Evolutionary conservation across 2,888 invertebrate genomes (phyloP), one percentile per base, ranked within the genome.

Genomic region (Drosophila kuntzei): DNA sequence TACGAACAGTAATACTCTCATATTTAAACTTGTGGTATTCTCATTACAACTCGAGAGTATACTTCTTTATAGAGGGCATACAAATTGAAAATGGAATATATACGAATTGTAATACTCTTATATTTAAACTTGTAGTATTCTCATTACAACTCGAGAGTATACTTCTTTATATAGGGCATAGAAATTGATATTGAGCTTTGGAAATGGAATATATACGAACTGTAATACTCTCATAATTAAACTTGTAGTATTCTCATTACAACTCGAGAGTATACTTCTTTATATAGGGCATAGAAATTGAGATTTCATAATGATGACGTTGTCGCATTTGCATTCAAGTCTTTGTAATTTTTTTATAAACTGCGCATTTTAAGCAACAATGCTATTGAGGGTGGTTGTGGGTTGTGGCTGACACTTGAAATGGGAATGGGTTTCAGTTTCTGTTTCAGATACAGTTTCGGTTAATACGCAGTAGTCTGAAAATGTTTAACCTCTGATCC

Each of bases 401-500:
- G 49, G 65, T 11, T 50, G 50, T 46, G 57, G n/a, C n/a, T 12
- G 14, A n/a, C n/a, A n/a, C n/a, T n/a, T n/a, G 16, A 34, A 14
- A n/a, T 46, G 36, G 25, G 16, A 1, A 5, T 8, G 46, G 54
- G 39, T 34, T 44, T 25, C 12, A 37, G 29, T 39, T 39, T 39
- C 29, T 20, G 20, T 43, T 29, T 5, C 8, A 32, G 49, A 8
- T 25, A 27, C 22, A 29, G 22, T 22, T 53, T 39, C 16, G 49
- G 43, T 66, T 79, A 59, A 59, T 81, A 68, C 81, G 81, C 87
- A 86, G 83, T 82, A 70, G 71, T 53, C 65, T 63, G n/a, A n/a
- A 50, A 62, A 57, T 65, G 61, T 44, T 47, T 43, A 63, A 57
- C 32, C 36, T 57, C 36, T 58, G 58, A 61, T 60, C 55, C 51